Evolutionary conservation across 1,140 invertebrate species (phyloP), one percentile per base, ranked within the genome.

Genomic region (Neodiprion lecontei): DNA sequence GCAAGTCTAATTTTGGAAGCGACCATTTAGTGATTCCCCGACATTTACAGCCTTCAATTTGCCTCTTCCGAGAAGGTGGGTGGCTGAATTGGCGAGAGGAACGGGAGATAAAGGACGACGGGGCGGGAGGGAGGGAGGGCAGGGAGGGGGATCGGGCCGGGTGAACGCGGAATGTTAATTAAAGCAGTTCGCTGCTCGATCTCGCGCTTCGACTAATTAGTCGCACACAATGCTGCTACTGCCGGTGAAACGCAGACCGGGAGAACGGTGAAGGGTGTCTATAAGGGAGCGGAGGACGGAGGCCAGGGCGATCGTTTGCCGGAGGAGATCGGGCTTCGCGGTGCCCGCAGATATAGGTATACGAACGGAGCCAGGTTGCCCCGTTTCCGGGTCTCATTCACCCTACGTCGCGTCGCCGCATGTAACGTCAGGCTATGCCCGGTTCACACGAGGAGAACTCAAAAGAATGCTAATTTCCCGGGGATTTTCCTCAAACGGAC

Each of bases 141-240:
- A 21, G 17, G 17, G 17, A 21, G 28, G 28, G 28, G 53, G 53
- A 5, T 61, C 53, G 53, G 8, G 28, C 28, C 81, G 81, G 80
- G 81, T 78, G 82, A 83, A 81, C 79, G 79, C 83, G 85, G 86
- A 88, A 88, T 88, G 86, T 88, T 88, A 88, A 88, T 88, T 88
- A 88, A 88, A 88, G 82, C 85, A 83, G 83, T 88, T 87, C 82
- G 83, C 85, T 85, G 79, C 82, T 87, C 81, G 84, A 86, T 87
- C 83, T 85, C 83, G 82, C 84, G 85, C 84, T 86, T 85, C 83
- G 83, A 87, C 86, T 87, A 87, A 88, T 87, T 88, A 88, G 85
- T 87, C 84, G 83, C 81, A 83, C 80, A 86, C 85, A 87, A 87
- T 86, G 85, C 82, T 80, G 82, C 77, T 77, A 50, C 49, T 53